A percentile compares a stretch with the other conserved stretches of the same genome.
Conservation (phyloP, 2,797 vertebrate species). For the Sebastes dallii region DNA sequence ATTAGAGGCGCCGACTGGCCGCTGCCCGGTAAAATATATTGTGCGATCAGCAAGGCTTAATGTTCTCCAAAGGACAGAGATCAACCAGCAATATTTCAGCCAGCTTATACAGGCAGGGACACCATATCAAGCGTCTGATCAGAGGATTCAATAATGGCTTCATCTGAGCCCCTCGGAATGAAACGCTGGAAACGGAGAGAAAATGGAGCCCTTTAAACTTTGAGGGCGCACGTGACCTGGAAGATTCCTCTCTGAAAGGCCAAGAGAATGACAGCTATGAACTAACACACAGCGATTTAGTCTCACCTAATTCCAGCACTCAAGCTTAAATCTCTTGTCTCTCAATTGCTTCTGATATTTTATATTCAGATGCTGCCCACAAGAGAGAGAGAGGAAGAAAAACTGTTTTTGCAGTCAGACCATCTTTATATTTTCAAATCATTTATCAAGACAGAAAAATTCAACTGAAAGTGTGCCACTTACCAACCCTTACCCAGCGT, state of each 20-base stretch:
- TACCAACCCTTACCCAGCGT: neutral
- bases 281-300: conserved; percentile 33
- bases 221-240: conserved; percentile 40
- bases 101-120: conserved; percentile 40
- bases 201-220: conserved; percentile 59
- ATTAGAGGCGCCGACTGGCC: conserved; percentile 30
- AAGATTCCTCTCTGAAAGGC: conserved; percentile 47
- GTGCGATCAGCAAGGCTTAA: conserved; percentile 48
- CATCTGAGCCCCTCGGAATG: conserved; percentile 39
- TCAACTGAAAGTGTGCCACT: neutral
- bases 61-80: conserved; percentile 56
- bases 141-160: conserved; percentile 64
- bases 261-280: conserved; percentile 37
- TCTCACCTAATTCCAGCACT: conserved; percentile 28
- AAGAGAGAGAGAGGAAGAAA: neutral
- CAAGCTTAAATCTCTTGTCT: conserved; percentile 32
- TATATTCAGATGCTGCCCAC: conserved; percentile 42
- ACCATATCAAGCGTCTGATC: conserved; percentile 61
- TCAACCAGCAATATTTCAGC: conserved; percentile 61
- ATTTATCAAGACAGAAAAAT: neutral
- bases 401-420: neutral
- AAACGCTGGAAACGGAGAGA: conserved; percentile 51
- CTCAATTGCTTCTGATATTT: conserved; percentile 65
- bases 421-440: neutral
- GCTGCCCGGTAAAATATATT: conserved; percentile 10